Percentiles rank a stretch among this genome's conserved stretches.
These are phyloP conservation scores for Apis laboriosa DNA, from an alignment of 1,140 invertebrate genomes.

Conservation along the genomic window DNA sequence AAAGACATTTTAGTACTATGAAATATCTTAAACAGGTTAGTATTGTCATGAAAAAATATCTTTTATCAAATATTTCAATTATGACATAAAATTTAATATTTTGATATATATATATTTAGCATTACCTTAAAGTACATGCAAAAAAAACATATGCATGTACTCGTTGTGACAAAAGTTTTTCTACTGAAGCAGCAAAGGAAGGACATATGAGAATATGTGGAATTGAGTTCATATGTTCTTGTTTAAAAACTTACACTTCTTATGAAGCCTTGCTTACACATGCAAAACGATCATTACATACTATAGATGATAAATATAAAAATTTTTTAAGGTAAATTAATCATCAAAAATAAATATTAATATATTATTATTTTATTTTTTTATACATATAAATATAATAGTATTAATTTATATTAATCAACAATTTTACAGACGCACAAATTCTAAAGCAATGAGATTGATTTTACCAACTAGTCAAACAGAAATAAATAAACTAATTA, in stretches of 20 bases:
- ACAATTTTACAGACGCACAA: slow-evolving; percentile 44
- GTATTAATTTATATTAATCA: slow-evolving; percentile 22
- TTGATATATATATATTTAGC: slow-evolving; percentile 71
- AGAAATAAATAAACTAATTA: slow-evolving; percentile 56
- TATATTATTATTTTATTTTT: not conserved
- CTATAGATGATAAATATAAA: slow-evolving; percentile 74
- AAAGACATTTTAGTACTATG: slow-evolving; percentile 75
- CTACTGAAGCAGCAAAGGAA: slow-evolving; percentile 79
- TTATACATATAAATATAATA: not conserved
- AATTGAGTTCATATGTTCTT: slow-evolving; percentile 81
- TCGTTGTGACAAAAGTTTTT: slow-evolving; percentile 82
- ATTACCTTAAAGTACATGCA: slow-evolving; percentile 84
- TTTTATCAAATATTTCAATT: not conserved
- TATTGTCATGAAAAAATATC: not conserved
- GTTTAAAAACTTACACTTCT: slow-evolving; percentile 80
- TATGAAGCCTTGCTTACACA: slow-evolving; percentile 84
- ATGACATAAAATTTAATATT: slow-evolving; percentile 11
- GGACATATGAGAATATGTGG: slow-evolving; percentile 81
- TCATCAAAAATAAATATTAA: not conserved
- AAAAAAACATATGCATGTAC: slow-evolving; percentile 81
- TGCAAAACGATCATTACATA: slow-evolving; percentile 81
- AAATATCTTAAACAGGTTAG: slow-evolving; percentile 80
- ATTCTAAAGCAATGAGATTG: slow-evolving; percentile 40
- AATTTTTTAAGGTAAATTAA: slow-evolving; percentile 66
- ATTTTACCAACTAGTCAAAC: slow-evolving; percentile 26